Conservation (phyloP, 1,140 invertebrate genomes). For the Drosophila kohkoa region DNA sequence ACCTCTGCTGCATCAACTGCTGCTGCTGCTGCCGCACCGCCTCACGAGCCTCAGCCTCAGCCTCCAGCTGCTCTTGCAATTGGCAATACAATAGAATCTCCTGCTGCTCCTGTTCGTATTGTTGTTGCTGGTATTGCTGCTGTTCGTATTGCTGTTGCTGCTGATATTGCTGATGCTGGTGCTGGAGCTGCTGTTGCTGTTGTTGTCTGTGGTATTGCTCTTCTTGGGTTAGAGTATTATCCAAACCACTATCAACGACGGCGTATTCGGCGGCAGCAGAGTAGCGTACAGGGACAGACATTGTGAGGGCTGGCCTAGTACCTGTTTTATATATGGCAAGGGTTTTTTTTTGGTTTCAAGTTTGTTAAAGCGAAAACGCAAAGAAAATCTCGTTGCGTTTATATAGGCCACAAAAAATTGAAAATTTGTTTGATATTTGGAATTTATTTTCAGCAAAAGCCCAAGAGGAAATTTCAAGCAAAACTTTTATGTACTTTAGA, state of each 20-base stretch:
- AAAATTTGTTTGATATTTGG: slow-evolving; percentile 43
- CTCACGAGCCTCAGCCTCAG: slow-evolving; percentile 48
- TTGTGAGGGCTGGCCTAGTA: slow-evolving; percentile 85
- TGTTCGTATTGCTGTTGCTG: slow-evolving; percentile 43
- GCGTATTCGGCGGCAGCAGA: slow-evolving; percentile 85
- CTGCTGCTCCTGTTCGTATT: slow-evolving; percentile 66
- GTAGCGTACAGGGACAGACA: slow-evolving; percentile 85
- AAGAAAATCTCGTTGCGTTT: slow-evolving; percentile 50
- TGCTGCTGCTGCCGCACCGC: slow-evolving; percentile 80
- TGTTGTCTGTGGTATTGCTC: slow-evolving; percentile 75
- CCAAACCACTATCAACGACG: slow-evolving; percentile 84
- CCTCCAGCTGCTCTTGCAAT: slow-evolving; percentile 47
- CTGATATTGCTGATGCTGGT: slow-evolving; percentile 44
- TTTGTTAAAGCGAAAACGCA: slow-evolving; percentile 28
- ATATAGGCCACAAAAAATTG: slow-evolving; percentile 41
- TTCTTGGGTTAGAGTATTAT: slow-evolving; percentile 79
- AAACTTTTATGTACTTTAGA: slow-evolving; percentile 37
- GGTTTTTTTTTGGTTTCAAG: slow-evolving; percentile 47
- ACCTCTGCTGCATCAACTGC: slow-evolving; percentile 82
- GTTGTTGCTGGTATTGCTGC: slow-evolving; percentile 54
- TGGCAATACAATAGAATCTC: slow-evolving; percentile 70
- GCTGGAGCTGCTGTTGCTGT: slow-evolving; percentile 56
- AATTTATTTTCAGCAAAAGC: slow-evolving; percentile 75
- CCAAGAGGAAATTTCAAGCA: slow-evolving; percentile 62
- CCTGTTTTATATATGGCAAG: slow-evolving; percentile 67